Percentiles rank a stretch among this genome's conserved stretches.
Evolutionary conservation across 1,140 invertebrate species (phyloP).

Genomic region (Listronotus oregonensis): DNA sequence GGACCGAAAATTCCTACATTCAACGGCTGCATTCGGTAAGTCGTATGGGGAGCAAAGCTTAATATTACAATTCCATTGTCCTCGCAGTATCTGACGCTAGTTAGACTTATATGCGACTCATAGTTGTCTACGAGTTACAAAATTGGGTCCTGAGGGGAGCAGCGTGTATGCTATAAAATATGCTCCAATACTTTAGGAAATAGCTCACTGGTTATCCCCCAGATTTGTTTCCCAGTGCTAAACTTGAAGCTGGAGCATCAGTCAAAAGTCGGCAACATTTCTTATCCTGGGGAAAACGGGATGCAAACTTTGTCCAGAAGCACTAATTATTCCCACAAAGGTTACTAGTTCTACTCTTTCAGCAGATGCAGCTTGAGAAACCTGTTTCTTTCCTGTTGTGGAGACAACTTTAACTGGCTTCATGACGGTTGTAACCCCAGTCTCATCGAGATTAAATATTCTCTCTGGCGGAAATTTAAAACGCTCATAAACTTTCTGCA

Average conservation of each 20-base stretch:
- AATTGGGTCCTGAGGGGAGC: not conserved
- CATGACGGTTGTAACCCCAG: not conserved
- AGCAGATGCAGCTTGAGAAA: not conserved
- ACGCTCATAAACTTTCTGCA: not conserved
- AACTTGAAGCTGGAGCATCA: not conserved
- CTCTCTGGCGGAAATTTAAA: not conserved
- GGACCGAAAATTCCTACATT: constrained; percentile 31
- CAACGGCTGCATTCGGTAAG: constrained; percentile 27
- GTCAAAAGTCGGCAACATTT: not conserved
- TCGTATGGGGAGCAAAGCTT: constrained; percentile 24
- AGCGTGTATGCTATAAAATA: not conserved
- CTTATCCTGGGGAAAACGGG: not conserved
- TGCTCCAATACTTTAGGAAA: not conserved
- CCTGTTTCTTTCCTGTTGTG: not conserved
- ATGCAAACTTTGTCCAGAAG: not conserved
- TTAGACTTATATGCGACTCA: constrained; percentile 49
- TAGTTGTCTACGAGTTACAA: constrained; percentile 52
- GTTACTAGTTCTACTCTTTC: not conserved
- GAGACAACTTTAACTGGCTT: not conserved
- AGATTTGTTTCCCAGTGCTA: not conserved
- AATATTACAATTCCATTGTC: constrained; percentile 53
- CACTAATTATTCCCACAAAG: not conserved
- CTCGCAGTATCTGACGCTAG: constrained; percentile 47
- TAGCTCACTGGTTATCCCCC: not conserved
- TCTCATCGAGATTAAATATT: constrained; percentile 1